These are phyloP conservation scores for Spheniscus humboldti DNA, from an alignment of 2,797 vertebrate genomes.

Conservation along the genomic window DNA sequence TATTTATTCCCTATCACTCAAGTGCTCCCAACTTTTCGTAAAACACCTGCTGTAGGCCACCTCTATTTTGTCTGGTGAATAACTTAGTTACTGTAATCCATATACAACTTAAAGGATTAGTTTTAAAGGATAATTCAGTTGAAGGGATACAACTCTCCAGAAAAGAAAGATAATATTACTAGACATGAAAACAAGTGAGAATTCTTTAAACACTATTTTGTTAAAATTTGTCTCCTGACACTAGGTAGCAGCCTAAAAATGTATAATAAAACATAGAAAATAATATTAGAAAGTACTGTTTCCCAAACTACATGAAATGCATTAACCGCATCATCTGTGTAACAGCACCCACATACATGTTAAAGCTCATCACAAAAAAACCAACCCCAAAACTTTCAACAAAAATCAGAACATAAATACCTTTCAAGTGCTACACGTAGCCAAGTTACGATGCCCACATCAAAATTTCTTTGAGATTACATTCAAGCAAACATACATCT, in stretches of 20 bases:
- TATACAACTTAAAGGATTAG: background rate
- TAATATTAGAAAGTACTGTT: background rate
- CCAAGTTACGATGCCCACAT: background rate
- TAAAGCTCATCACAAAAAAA: background rate
- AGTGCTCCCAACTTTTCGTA: background rate
- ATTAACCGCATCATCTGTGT: background rate
- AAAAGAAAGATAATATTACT: background rate
- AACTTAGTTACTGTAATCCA: background rate
- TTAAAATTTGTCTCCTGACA: background rate
- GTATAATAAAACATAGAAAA: background rate
- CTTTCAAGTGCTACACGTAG: background rate
- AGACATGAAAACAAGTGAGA: background rate
- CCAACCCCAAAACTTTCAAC: background rate
- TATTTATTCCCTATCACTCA: background rate
- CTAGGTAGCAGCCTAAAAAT: background rate
- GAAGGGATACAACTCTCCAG: background rate
- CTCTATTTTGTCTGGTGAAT: background rate
- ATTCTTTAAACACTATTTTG: background rate
- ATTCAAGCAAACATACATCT: background rate
- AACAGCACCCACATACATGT: background rate
- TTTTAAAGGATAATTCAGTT: background rate
- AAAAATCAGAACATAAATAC: background rate
- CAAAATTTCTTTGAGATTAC: background rate
- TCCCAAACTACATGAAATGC: background rate
- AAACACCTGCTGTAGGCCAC: background rate